Evolutionary conservation across 1,140 invertebrate genomes (phyloP), one percentile per base, ranked within the genome.

Genomic region (Fopius arisanus): DNA sequence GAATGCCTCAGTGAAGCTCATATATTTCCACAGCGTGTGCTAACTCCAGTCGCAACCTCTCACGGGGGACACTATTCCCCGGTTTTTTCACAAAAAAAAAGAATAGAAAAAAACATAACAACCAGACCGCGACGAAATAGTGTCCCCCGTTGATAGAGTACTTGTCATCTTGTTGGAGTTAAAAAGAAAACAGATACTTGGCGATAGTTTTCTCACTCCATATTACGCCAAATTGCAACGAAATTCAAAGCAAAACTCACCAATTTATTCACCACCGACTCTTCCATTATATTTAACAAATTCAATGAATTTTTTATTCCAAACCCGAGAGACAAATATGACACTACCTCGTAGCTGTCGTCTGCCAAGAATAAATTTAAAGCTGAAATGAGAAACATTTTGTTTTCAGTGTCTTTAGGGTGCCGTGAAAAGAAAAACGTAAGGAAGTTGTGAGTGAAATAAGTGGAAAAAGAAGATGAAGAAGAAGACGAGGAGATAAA

Each of bases 341-440:
- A 37, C 31, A 67, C 65, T 40, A 33, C 37, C 43, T 70, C 68
- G 29, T 31, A 14, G 54, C 51, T 63, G 51, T 70, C 54, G 21
- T 31, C 54, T 37, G 69, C 69, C 54, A 70, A 23, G 54, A 70
- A 70, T 70, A 70, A 70, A 70, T 70, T 59, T 70, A 31, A 63
- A 54, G 28, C 51, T 59, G 31, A 70, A 70, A 70, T 40, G 54
- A 70, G 69, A 70, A 70, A 70, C 69, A 59, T 70, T 70, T 70
- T 70, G 69, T 70, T 70, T 59, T 70, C 69, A 31, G 29, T 65
- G 14, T 65, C 10, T 65, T 33, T n/a, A 33, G 28, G 28, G 2
- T 6, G 10, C 28, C 21, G n/a, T 54, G 23, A 70, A 59, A 33
- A 70, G 33, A 69, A 14, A 37, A 7, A 31, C 65, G 33, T 1